Conservation (phyloP, 2,797 vertebrate species). For the Sebastes nivosus region DNA sequence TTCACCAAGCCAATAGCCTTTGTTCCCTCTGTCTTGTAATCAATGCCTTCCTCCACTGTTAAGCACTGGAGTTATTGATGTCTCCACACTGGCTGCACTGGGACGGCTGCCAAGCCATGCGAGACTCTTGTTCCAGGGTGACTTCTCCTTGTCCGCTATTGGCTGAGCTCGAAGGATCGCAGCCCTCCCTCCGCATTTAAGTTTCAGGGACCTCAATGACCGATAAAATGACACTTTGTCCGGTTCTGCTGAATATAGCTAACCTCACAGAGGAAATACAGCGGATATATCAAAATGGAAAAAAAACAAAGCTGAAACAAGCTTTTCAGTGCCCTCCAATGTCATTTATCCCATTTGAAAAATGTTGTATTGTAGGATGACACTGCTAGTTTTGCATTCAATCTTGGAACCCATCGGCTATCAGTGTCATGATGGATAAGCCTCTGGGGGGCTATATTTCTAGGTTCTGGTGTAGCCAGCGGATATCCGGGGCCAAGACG, state of each 20-base stretch:
- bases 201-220: constrained; percentile 44
- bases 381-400: not conserved
- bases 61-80: constrained; percentile 79
- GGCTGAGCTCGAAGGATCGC: constrained; percentile 46
- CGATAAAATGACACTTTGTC: constrained; percentile 44
- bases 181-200: constrained; percentile 30
- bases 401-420: too few relatives aligned
- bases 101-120: constrained; percentile 73
- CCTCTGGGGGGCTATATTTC: too few relatives aligned
- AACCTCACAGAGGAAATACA: not conserved
- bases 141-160: constrained; percentile 71
- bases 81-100: constrained; percentile 66
- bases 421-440: too few relatives aligned
- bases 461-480: too few relatives aligned
- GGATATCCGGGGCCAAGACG: too few relatives aligned
- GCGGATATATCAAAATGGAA: not conserved
- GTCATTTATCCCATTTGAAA: not conserved
- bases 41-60: constrained; percentile 68
- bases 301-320: not conserved
- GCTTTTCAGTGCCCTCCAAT: not conserved
- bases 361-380: not conserved
- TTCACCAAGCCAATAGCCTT: constrained; percentile 55
- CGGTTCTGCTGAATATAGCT: constrained; percentile 33
- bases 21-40: constrained; percentile 72
- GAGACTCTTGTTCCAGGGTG: constrained; percentile 64